Evolutionary conservation across 37 sponge, comb jelly and placozoan species (phyloP), one percentile per base, ranked within the genome.

Genomic region (Cliona cf. orientalis): DNA sequence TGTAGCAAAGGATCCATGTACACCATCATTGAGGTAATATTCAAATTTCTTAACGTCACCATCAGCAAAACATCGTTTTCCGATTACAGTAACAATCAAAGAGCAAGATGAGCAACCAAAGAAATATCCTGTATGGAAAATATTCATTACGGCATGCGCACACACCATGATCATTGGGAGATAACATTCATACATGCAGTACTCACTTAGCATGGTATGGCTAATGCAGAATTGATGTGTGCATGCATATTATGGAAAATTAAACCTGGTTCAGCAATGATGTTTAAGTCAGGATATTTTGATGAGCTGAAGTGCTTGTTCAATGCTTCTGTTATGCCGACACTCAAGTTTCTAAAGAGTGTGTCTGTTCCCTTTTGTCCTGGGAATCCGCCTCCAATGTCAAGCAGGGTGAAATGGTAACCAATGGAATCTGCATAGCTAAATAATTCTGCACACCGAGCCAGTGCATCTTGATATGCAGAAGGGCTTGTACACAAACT

Each of bases 11-110:
- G 97, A 94, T 0, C 97, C 94, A 60, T 97, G 94, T 17, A 95
- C 85, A n/a, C 97, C 97, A 81, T 97, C 97, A 58, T 86, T 97
- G 43, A 94, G 76, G 75, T 94, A 97, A 65, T 94, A 97, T 93
- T 83, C 92, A 75, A 80, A 85, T 5, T 35, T 32, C 60, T 57
- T 14, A 14, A n/a, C 31, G 37, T 33, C 26, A 14, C 46, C n/a
- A 1, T 66, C 61, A 0, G 19, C 19, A 11, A 55, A 42, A 1
- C 57, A 29, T 45, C 90, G 73, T 59, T 86, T 95, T 56, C 90
- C 76, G 25, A 71, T 91, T 26, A 97, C 81, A 62, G 76, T 81
- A 11, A 89, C 95, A 11, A 81, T 90, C n/a, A 95, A 59, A 0
- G 80, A 57, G 36, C 82, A 84, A 12, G 85, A 71, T 23, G 90